Evolutionary conservation across 92 coral and sea anemone species (phyloP), one percentile per base, ranked within the genome.

Genomic region (Porites rus): DNA sequence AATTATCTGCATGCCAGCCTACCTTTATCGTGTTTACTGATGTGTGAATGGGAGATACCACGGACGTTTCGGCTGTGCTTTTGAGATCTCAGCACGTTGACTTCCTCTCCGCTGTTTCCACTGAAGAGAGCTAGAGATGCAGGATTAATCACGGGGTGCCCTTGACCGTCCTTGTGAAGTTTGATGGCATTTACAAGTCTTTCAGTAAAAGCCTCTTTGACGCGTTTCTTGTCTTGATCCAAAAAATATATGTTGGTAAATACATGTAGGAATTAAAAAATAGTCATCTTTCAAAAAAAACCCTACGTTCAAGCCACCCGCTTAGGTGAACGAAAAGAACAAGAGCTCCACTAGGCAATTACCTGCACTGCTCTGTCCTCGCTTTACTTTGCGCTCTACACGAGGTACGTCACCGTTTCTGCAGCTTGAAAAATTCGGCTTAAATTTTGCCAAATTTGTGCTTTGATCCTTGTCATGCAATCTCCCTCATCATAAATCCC

Each of bases 111-210:
- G 16, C 53, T 73, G 50, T 63, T 83, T 83, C 10, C 72, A 12
- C 28, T 61, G 7, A 83, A 83, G 12, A 83, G 74, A 51, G 80
- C 87, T 51, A 83, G 8, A 12, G 73, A 62, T 16, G 87, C 87
- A 28, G 87, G 87, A 25, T 83, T 73, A 18, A 83, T 62, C 1
- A 83, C 80, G 7, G 80, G 73, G 22, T 58, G 52, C 25, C 80
- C 80, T 74, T 73, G 18, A 62, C 64, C 87, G 51, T 83, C 87
- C 8, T 67, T 76, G 73, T 74, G 87, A 43, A 83, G 87, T 62
- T 83, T 83, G 69, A 83, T 73, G 2, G 87, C 80, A 21, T 83
- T 75, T 65, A 73, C 87, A 17, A 73, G 53, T 62, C 80, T 83
- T 63, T 73, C 38, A 6, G 74, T 52, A 21, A 74, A 16, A 43